These are phyloP conservation scores for Mormyrops boulengeri DNA, from an alignment of 2,797 vertebrate genomes.

Conservation along the genomic window DNA sequence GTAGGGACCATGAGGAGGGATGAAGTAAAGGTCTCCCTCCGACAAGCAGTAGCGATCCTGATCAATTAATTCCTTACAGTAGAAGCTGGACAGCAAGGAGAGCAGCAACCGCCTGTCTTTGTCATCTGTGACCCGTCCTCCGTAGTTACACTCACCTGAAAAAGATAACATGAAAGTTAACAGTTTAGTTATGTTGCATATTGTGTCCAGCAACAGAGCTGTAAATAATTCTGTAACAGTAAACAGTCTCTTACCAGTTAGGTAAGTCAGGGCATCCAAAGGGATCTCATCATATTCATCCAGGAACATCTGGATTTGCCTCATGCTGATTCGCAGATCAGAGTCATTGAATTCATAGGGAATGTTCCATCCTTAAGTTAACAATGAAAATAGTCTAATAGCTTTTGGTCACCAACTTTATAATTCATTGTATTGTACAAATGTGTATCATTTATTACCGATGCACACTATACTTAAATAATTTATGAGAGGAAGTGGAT, in stretches of 20 bases:
- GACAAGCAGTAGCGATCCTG: conserved; percentile 68
- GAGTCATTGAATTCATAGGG: conserved; percentile 94
- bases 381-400: background rate
- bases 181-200: background rate
- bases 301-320: conserved; percentile 90
- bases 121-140: conserved; percentile 90
- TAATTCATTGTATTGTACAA: background rate
- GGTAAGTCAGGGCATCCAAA: conserved; percentile 79
- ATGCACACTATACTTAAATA: background rate
- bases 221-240: background rate
- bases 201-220: background rate
- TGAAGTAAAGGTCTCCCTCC: conserved; percentile 68
- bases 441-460: background rate
- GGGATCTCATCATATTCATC: conserved; percentile 83
- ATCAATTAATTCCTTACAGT: conserved; percentile 68
- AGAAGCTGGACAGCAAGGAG: conserved; percentile 81
- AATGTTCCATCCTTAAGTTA: conserved; percentile 83
- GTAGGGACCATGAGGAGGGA: conserved; percentile 71
- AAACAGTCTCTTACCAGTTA: conserved; percentile 72
- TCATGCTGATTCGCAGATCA: conserved; percentile 83
- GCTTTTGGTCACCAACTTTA: background rate
- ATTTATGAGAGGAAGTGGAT: background rate
- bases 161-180: background rate
- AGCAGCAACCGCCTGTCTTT: conserved; percentile 86
- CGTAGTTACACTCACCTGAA: conserved; percentile 91